Conservation (phyloP, 2,797 vertebrate species). For the Alectoris magna region DNA sequence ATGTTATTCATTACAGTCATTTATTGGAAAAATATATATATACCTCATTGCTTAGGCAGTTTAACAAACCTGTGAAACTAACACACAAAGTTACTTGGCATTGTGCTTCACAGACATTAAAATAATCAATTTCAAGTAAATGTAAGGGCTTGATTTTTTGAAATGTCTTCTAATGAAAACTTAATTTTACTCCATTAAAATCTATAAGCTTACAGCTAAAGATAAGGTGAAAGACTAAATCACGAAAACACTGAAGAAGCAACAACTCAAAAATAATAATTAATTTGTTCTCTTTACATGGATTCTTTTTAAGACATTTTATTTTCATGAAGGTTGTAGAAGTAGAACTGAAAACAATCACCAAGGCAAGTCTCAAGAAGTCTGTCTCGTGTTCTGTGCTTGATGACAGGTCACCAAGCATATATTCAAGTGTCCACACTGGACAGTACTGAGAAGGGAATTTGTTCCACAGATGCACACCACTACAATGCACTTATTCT, state of each 20-base stretch:
- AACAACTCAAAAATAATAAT: background rate
- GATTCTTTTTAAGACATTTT: background rate
- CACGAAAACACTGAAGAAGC: background rate
- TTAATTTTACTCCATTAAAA: background rate
- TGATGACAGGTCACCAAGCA: background rate
- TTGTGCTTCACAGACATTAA: background rate
- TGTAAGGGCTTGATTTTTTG: background rate
- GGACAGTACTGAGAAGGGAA: background rate
- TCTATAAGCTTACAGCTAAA: background rate
- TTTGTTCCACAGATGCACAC: background rate
- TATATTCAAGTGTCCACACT: background rate
- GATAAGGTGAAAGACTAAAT: background rate
- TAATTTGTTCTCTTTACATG: background rate
- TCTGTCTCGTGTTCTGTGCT: background rate
- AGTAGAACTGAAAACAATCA: background rate
- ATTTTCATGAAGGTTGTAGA: background rate
- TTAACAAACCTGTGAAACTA: background rate
- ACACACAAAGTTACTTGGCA: background rate
- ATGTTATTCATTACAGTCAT: background rate
- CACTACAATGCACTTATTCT: background rate
- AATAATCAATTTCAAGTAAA: background rate
- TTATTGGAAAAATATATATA: background rate
- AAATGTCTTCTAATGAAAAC: background rate
- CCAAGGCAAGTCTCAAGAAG: background rate
- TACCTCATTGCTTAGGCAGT: background rate